Evolutionary conservation across 1,140 invertebrate species (phyloP), one percentile per base, ranked within the genome.

Genomic region (Oppia nitens): DNA sequence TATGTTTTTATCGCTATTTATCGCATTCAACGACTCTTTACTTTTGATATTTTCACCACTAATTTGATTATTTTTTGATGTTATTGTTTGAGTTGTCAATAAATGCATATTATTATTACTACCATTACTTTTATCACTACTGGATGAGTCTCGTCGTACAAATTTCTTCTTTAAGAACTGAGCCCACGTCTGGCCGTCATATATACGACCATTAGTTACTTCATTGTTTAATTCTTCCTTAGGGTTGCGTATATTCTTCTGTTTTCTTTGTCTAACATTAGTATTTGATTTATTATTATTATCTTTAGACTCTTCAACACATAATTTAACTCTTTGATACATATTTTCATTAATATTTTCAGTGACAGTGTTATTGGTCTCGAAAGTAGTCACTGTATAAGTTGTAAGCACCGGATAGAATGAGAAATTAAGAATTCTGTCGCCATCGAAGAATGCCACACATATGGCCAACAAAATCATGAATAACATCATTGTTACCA

Each of bases 361-460:
- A 40, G 32, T 4, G 49, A 20, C 6, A 20, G n/a, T 51, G n/a
- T 51, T 51, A 51, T 20, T 51, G 49, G 21, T n/a, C 6, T 51
- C 27, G n/a, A 25, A 25, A 28, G 21, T 9, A 20, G 49, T 28
- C 6, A 51, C 6, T 4, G 49, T 57, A 6, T 63, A 57, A 29
- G 67, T 59, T 29, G 63, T 62, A 14, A 66, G 61, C 2, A 66
- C 65, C 11, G 67, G 60, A 23, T 66, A 60, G 26, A 80, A 68
- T 2, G 74, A 73, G 55, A 72, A 76, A 49, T 76, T 75, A 54
- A 84, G 73, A 59, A 85, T 81, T 21, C 80, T 74, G 66, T 86
- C 82, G 2, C 82, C 82, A 68, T 77, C 88, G 48, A 89, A 74
- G 59, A 85, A 79, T 0, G 84, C 80, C 40, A 81, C 76, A 0